These are phyloP conservation scores for Phaedon cochleariae DNA, from an alignment of 2,888 invertebrate genomes.

Conservation along the genomic window DNA sequence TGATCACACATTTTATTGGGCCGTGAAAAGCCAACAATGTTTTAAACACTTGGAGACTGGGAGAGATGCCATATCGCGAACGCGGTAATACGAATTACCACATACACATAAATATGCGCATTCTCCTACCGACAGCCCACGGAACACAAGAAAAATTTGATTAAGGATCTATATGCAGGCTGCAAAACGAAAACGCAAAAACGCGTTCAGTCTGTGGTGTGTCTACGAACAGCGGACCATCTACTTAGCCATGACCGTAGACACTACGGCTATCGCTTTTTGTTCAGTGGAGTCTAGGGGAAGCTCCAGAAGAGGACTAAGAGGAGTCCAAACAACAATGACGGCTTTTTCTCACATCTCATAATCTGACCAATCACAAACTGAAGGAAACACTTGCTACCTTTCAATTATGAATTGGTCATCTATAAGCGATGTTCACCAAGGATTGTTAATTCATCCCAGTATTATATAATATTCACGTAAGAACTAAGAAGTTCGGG, in stretches of 20 bases:
- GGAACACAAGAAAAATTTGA: slow-evolving; percentile 62
- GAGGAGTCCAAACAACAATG: too few relatives aligned
- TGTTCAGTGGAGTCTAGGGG: too few relatives aligned
- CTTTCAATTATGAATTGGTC: too few relatives aligned
- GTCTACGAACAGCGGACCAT: slow-evolving; percentile 59
- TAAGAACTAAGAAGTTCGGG: too few relatives aligned
- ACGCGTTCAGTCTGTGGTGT: slow-evolving; percentile 60
- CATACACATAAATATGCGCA: slow-evolving; percentile 56
- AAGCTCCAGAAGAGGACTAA: too few relatives aligned
- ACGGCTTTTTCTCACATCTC: too few relatives aligned
- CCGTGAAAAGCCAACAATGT: slow-evolving; percentile 38
- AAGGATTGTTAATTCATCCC: too few relatives aligned
- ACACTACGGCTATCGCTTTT: slow-evolving; percentile 29
- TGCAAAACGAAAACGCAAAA: slow-evolving; percentile 57
- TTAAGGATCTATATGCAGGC: slow-evolving; percentile 61
- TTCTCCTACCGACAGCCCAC: slow-evolving; percentile 59
- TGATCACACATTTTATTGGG: slow-evolving; percentile 36
- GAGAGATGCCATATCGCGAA: slow-evolving; percentile 44
- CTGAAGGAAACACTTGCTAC: too few relatives aligned
- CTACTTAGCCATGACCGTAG: slow-evolving; percentile 20
- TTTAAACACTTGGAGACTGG: slow-evolving; percentile 46
- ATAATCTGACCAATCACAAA: too few relatives aligned
- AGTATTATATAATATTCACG: too few relatives aligned
- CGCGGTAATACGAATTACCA: slow-evolving; percentile 52
- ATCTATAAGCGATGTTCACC: too few relatives aligned